phyloP scores from a whole-genome alignment of 1,140 invertebrate species.

The honey bee (Apis mellifera) region Amel_HAv3.1 CM009938.2:1144001-1144500 shows the following conservation, averaged over 20 bases:
- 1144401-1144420: slow-evolving; percentile 7
- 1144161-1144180: no score
- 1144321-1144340: neutral
- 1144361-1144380: slow-evolving; percentile 1
- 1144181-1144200: neutral
- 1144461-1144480: neutral
- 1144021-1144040: no score
- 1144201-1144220: no score
- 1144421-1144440: slow-evolving; percentile 24
- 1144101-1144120: no score
- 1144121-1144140: no score
- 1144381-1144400: slow-evolving; percentile 18
- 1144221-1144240: no score
- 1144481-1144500: neutral
- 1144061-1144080: no score
- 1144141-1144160: no score
- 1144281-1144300: neutral
- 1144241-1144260: no score
- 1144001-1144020: no score
- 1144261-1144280: neutral
- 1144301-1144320: neutral
- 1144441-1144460: neutral
- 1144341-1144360: neutral
- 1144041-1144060: no score
- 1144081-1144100: no score